Evolutionary conservation across 2,113 vertebrate species (phyloP), one percentile per base, ranked within the genome.

Genomic region (Chaetura pelagica): DNA sequence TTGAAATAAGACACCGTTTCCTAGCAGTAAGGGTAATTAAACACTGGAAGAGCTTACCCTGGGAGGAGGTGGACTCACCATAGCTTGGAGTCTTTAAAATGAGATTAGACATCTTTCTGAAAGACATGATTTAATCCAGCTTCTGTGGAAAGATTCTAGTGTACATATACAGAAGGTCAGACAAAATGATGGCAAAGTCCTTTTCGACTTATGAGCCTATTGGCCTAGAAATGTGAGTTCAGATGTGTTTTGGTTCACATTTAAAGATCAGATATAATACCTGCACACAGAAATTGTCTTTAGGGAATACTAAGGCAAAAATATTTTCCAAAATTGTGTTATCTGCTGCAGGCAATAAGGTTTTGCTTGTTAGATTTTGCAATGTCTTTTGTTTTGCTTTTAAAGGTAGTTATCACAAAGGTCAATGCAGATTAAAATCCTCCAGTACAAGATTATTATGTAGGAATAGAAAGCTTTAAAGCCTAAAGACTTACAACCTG

Each of bases 1-100:
- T 89, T 95, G 94, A 96, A 96, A 95, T 95, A 94, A 97, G 94
- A 91, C 87, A 95, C 87, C 4, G 4, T 89, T 93, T 94, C 84
- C 61, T 85, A 93, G 91, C 89, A 94, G 84, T 89, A 68, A 84
- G 94, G 73, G 84, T 93, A 96, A 95, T 97, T 95, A 97, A 95
- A 89, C 78, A 82, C n/a, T 95, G 89, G 77, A 93, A 95, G 66
- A 94, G 73, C 78, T 94, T 82, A 87, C 84, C 42, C 74, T 32
- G 44, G 81, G 74, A 96, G 89, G 66, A 96, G 73, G 58, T 94
- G 69, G 87, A 87, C 94, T 91, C 89, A 87, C 87, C 40, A 66
- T 79, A 68, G 49, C 87, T 91, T 62, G 74, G 52, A 93, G 62
- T 91, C 81, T 78, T 94, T 89, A 84, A 96, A 94, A 94, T 68